Base-by-base conservation (phyloP, 2,113 vertebrate species). In the Rafetus swinhoei region DNA sequence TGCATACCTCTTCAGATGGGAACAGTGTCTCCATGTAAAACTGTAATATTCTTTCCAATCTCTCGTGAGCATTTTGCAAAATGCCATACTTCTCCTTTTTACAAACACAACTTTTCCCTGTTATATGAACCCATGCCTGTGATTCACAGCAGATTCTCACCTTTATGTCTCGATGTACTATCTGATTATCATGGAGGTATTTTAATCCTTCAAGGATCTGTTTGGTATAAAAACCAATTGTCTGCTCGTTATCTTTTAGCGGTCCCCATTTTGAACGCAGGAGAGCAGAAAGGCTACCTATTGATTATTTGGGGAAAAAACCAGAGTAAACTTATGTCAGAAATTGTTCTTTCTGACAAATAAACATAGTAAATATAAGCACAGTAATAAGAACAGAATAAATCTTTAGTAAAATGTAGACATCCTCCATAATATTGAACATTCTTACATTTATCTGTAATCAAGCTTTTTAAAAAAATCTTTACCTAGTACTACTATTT, bases 181-280 rank as follows among this genome's bases (percentile, higher is more conserved):
- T 99, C 97, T 99, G 99, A 98, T 99, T 99, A 94, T 99, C 99
- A 1, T 99, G 99, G 90, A 99, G 99, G 94, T 99, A 99, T 95
- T 99, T 99, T 95, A 99, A 98, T 82, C 99, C 99, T 98, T 99
- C 99, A 92, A 99, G 98, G 97, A 99, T 99, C 97, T 99, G 99
- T 87, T 99, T 98, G 54, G 99, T 99, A 96, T 99, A 99, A 98
- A 99, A 99, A 90, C 99, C 99, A 81, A 99, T 99, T 84, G 99
- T 99, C 96, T 99, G 97, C 89, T 99, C 99, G 55, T 99, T 99
- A 97, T 99, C 99, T 97, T 99, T 99, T 96, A 99, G 95, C 13
- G 99, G 99, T 80, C 99, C 99, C 99, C 99, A 99, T 97, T 99
- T 99, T 65, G 99, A 99, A 93, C 99, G 98, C 92, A 99, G 98